Conservation (phyloP, 2,797 vertebrate species). For the Crenuchus spilurus region DNA sequence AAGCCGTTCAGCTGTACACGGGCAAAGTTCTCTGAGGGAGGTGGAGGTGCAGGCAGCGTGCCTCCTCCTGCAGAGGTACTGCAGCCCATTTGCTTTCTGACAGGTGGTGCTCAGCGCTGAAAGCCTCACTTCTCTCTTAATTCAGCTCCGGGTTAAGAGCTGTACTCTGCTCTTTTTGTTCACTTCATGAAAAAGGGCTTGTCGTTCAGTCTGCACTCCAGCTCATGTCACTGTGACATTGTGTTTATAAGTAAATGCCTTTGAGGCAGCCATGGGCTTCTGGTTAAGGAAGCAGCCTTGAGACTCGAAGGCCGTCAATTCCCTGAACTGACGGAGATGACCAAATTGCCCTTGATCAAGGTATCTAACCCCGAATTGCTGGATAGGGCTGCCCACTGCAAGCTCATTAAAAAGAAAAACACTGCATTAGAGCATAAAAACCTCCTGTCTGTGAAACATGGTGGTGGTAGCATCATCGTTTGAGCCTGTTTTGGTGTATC, state of each 20-base stretch:
- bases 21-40: slow-evolving; percentile 12
- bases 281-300: too few species aligned
- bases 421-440: too few species aligned
- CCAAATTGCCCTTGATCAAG: too few species aligned
- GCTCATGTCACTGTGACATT: not conserved
- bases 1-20: slow-evolving; percentile 20
- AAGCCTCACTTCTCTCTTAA: not conserved
- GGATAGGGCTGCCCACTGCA: too few species aligned
- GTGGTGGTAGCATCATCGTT: too few species aligned
- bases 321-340: too few species aligned
- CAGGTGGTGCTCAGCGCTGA: not conserved
- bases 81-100: slow-evolving; percentile 31
- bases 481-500: too few species aligned
- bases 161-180: not conserved
- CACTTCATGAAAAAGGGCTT: not conserved
- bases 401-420: too few species aligned
- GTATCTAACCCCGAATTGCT: too few species aligned
- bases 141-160: not conserved
- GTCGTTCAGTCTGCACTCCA: not conserved
- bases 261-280: too few species aligned
- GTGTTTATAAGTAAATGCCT: not conserved
- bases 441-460: too few species aligned
- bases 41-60: slow-evolving; percentile 1
- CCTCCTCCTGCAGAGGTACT: slow-evolving; percentile 11
- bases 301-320: too few species aligned